Evolutionary conservation across 2,888 invertebrate species (phyloP).

Genomic region (Campopleginae sp.): DNA sequence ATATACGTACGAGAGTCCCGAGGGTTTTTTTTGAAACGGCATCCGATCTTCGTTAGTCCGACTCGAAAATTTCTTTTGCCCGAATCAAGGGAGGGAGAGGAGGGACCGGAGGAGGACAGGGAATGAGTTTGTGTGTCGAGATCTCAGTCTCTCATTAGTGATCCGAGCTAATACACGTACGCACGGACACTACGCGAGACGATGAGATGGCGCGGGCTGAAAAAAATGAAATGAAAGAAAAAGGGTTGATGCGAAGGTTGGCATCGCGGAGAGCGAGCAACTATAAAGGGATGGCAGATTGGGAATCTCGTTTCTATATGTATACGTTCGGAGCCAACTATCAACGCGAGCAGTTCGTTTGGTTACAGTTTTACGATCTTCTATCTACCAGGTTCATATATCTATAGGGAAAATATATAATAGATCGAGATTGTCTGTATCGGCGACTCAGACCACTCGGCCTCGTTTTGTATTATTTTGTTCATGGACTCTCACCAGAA

Average conservation of each 20-base stretch:
- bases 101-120: background rate
- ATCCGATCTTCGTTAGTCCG: constrained; percentile 57
- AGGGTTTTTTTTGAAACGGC: constrained; percentile 33
- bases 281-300: constrained; percentile 65
- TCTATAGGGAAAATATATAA: constrained; percentile 12
- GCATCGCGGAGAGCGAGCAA: constrained; percentile 44
- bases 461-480: constrained; percentile 79
- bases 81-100: background rate
- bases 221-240: constrained; percentile 19
- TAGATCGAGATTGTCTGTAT: constrained; percentile 50
- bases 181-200: background rate
- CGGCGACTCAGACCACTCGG: constrained; percentile 48
- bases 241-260: constrained; percentile 40
- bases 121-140: background rate
- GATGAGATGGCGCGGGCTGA: background rate
- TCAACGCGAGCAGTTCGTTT: constrained; percentile 80
- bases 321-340: constrained; percentile 72
- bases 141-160: constrained; percentile 57
- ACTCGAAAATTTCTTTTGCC: constrained; percentile 45
- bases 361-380: constrained; percentile 80
- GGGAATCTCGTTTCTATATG: constrained; percentile 26
- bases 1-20: background rate
- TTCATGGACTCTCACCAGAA: constrained; percentile 67
- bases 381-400: constrained; percentile 32
- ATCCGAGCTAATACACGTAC: constrained; percentile 19